Conservation (phyloP, 2,113 vertebrate species). For the Pomatorhinus ruficollis region DNA sequence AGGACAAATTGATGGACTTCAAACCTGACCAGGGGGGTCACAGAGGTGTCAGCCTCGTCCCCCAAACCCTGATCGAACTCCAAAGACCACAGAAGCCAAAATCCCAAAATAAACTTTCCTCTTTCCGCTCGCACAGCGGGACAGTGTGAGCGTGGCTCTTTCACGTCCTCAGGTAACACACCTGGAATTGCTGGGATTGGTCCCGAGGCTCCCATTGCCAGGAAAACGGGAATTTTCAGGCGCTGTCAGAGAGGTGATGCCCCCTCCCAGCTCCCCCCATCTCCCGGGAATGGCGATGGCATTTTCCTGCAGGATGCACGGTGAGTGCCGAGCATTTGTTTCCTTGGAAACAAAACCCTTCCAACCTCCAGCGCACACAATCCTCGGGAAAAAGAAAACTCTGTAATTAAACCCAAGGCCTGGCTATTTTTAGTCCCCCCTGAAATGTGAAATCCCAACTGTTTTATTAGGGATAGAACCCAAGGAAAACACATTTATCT, state of each 20-base stretch:
- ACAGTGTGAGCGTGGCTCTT: too few species aligned
- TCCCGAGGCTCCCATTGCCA: background rate
- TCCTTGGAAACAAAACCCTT: constrained; percentile 83
- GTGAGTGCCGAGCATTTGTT: constrained; percentile 69
- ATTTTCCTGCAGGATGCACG: constrained; percentile 62
- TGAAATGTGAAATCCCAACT: constrained; percentile 36
- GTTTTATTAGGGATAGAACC: constrained; percentile 25
- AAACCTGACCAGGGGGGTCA: too few species aligned
- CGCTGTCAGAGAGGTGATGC: background rate
- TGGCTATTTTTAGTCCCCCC: constrained; percentile 67
- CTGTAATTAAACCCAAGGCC: constrained; percentile 56
- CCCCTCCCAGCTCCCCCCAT: background rate
- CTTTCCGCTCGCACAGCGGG: too few species aligned
- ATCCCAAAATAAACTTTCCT: too few species aligned
- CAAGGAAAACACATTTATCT: background rate
- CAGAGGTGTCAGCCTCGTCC: too few species aligned
- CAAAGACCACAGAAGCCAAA: too few species aligned
- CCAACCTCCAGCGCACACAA: constrained; percentile 65
- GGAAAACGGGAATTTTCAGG: background rate
- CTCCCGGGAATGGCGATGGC: constrained; percentile 44
- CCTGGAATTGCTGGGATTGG: background rate
- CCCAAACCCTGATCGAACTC: too few species aligned
- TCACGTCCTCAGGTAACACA: too few species aligned
- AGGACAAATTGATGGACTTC: too few species aligned
- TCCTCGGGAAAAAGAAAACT: constrained; percentile 63